These are phyloP conservation scores for Ctenosaura bakeri DNA, from an alignment of 2,797 vertebrate genomes.

Conservation along the genomic window DNA sequence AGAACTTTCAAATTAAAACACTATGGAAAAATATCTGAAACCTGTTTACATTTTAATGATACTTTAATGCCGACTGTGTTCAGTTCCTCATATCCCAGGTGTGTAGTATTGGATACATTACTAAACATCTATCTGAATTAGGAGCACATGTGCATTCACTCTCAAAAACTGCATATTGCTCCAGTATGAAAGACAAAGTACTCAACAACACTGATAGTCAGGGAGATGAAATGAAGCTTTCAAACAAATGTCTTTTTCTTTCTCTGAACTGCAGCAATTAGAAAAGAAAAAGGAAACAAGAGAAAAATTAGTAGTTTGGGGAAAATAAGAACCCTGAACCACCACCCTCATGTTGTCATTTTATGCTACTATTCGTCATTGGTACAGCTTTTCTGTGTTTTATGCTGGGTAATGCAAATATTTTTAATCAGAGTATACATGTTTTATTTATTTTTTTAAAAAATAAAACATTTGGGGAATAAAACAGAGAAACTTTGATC, in stretches of 20 bases:
- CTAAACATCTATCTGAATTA: neutral
- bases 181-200: neutral
- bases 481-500: neutral
- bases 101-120: slow-evolving; percentile 11
- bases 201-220: neutral
- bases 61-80: neutral
- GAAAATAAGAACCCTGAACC: neutral
- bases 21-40: neutral
- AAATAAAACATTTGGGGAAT: neutral
- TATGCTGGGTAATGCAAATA: neutral
- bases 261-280: neutral
- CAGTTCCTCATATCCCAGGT: neutral
- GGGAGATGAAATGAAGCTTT: neutral
- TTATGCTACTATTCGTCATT: neutral
- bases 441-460: neutral
- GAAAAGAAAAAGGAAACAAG: neutral
- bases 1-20: neutral
- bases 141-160: neutral
- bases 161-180: neutral
- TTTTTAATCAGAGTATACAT: neutral
- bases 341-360: neutral
- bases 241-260: neutral
- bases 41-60: neutral
- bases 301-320: neutral
- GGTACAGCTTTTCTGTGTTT: neutral